phyloP scores from a whole-genome alignment of 1,140 invertebrate species.

The Venturia canescens region DNA sequence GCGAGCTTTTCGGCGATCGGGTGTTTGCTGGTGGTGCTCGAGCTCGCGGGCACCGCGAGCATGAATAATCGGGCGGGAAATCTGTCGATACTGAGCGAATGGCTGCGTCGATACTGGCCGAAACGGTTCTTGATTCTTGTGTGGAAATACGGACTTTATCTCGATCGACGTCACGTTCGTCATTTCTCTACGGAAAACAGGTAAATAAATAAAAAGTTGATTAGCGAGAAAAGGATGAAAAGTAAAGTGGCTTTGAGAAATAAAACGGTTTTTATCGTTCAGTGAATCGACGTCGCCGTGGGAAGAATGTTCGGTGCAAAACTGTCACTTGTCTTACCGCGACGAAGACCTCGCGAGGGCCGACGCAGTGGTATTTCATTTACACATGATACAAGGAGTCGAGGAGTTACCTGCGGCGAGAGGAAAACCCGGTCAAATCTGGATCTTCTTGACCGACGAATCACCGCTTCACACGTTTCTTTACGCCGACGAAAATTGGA shows the following conservation, averaged over 20 bases:
- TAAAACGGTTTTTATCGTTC: not conserved
- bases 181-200: slow-evolving; percentile 63
- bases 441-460: slow-evolving; percentile 82
- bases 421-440: slow-evolving; percentile 75
- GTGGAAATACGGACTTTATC: slow-evolving; percentile 70
- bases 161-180: slow-evolving; percentile 71
- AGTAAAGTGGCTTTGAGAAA: not conserved
- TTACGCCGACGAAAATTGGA: slow-evolving; percentile 52
- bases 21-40: not conserved
- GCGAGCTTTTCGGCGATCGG: not conserved
- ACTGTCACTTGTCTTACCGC: slow-evolving; percentile 77
- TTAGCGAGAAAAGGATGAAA: slow-evolving; percentile 2
- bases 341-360: slow-evolving; percentile 69
- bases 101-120: too few relatives aligned
- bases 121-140: slow-evolving; percentile 67
- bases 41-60: not conserved
- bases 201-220: slow-evolving; percentile 49
- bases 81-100: slow-evolving; percentile 57
- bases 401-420: slow-evolving; percentile 68
- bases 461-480: slow-evolving; percentile 79
- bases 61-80: not conserved
- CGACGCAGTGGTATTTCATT: slow-evolving; percentile 79
- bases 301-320: slow-evolving; percentile 77
- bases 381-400: slow-evolving; percentile 74
- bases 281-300: slow-evolving; percentile 72